These are phyloP conservation scores for Orthosia incerta DNA, from an alignment of 2,888 invertebrate species.

Conservation along the genomic window DNA sequence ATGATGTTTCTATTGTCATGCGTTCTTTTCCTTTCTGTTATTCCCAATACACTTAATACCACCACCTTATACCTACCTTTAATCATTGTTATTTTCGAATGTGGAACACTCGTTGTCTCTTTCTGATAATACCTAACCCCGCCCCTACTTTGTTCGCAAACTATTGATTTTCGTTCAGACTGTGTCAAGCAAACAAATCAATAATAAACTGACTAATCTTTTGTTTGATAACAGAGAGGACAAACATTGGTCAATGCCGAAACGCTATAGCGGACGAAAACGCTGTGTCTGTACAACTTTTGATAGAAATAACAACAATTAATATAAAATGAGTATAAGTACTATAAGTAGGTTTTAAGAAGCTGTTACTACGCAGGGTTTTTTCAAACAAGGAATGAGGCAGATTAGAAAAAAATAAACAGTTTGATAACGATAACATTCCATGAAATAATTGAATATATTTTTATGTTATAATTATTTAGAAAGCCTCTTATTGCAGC, in stretches of 20 bases:
- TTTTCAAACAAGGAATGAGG: neutral
- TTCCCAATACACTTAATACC: neutral
- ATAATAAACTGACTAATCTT: constrained; percentile 55
- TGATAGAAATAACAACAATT: neutral
- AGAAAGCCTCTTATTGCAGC: constrained; percentile 7
- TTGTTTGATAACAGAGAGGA: constrained; percentile 45
- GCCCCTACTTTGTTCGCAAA: constrained; percentile 52
- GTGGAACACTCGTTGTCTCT: constrained; percentile 55
- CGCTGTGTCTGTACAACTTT: neutral
- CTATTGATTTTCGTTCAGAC: constrained; percentile 67
- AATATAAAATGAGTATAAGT: neutral
- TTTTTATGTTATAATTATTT: constrained; percentile 19
- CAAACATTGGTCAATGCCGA: constrained; percentile 5
- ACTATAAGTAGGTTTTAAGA: neutral
- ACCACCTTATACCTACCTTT: neutral
- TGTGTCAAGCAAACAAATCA: constrained; percentile 65
- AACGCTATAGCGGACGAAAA: neutral
- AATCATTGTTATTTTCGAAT: constrained; percentile 30
- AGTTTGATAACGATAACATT: neutral
- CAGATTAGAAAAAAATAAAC: neutral
- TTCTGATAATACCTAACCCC: constrained; percentile 57
- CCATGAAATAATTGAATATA: neutral
- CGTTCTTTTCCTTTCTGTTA: too few species aligned
- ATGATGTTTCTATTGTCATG: neutral
- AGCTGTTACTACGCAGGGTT: constrained; percentile 7